phyloP scores from a whole-genome alignment of 2,888 invertebrate species.

The Drosophila vallismaia region DNA sequence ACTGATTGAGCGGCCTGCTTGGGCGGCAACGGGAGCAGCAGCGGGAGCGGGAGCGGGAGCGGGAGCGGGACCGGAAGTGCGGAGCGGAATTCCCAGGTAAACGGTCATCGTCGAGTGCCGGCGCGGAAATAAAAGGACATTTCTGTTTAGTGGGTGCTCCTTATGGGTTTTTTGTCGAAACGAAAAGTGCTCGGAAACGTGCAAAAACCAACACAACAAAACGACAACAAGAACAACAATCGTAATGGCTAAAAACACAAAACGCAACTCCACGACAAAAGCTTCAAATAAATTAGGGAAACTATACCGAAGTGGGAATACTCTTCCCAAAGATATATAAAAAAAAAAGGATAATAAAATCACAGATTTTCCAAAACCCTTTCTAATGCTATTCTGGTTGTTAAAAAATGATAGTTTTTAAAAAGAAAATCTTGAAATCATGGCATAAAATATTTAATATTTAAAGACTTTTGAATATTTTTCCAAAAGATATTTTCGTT shows the following conservation, averaged over 20 bases:
- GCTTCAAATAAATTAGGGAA: neutral
- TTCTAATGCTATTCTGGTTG: no score
- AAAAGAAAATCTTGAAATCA: no score
- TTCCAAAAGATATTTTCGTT: no score
- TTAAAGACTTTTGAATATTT: no score
- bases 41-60: neutral
- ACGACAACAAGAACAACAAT: conserved; percentile 16
- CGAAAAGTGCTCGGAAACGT: conserved; percentile 45
- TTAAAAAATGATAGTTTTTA: no score
- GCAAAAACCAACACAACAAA: conserved; percentile 60
- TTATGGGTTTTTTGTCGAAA: conserved; percentile 14
- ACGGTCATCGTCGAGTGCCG: conserved; percentile 27
- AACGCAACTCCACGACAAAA: conserved; percentile 30
- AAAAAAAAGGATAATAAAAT: no score
- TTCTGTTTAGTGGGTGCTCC: conserved; percentile 11
- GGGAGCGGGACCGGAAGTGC: neutral
- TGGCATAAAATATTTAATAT: no score
- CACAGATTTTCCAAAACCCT: no score
- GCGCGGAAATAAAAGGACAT: conserved; percentile 51
- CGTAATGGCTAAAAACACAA: conserved; percentile 20
- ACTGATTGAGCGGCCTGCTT: conserved; percentile 83
- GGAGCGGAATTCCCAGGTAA: conserved; percentile 41
- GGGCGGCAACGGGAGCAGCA: neutral
- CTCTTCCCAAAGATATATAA: neutral
- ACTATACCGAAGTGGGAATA: conserved; percentile 12